Conservation (phyloP, 2,888 invertebrate species). For the Drosophila pseudotakahashii region DNA sequence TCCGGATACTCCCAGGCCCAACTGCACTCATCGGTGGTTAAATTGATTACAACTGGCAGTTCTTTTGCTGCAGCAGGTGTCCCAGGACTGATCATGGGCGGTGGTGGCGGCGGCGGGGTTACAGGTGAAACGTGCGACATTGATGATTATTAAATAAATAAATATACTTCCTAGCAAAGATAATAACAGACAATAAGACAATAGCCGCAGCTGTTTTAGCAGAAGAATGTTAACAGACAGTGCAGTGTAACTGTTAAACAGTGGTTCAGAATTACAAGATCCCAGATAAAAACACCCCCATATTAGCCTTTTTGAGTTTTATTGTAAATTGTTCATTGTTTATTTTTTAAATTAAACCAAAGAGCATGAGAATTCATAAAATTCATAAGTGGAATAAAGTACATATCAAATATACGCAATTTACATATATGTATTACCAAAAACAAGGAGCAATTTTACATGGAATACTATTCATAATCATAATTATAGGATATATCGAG, state of each 20-base stretch:
- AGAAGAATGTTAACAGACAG: conserved; percentile 12
- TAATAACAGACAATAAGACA: conserved; percentile 19
- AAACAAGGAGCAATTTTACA: conserved; percentile 46
- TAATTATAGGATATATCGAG: conserved; percentile 36
- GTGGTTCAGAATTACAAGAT: not conserved
- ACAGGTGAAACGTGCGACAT: conserved; percentile 43
- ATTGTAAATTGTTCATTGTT: conserved; percentile 53
- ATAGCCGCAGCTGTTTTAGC: conserved; percentile 33
- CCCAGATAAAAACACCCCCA: not conserved
- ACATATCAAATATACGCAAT: conserved; percentile 42
- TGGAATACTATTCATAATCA: conserved; percentile 54
- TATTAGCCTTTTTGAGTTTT: conserved; percentile 30
- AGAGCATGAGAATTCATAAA: conserved; percentile 44
- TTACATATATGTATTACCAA: conserved; percentile 34
- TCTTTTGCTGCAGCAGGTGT: conserved; percentile 3
- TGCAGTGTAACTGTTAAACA: not conserved
- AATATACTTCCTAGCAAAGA: not conserved
- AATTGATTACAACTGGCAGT: not conserved
- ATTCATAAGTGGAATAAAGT: conserved; percentile 46
- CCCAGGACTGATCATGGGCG: not conserved
- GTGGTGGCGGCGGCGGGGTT: conserved; percentile 44
- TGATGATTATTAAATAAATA: conserved; percentile 4
- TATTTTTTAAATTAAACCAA: conserved; percentile 62
- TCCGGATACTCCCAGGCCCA: conserved; percentile 87
- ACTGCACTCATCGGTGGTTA: conserved; percentile 83